Base-by-base conservation (phyloP, 2,113 vertebrate species). In the Raja brachyura region DNA sequence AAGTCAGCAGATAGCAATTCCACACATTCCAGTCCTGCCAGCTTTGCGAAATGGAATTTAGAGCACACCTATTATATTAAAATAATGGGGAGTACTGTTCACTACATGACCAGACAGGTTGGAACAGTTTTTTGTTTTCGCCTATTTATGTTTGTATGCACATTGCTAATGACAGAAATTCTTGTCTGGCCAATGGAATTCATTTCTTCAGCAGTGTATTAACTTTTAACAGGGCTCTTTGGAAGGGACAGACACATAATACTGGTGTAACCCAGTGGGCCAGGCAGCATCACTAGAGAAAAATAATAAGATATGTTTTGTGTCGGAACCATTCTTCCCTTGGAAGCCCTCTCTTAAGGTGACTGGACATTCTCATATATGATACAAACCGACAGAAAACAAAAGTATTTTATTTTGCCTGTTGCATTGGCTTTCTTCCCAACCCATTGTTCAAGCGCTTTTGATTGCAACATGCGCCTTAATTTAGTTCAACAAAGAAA, bases 41-140 rank as follows among this genome's bases (percentile, higher is more conserved):
- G 90, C 39, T 48, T 74, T 54, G 33, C 90, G 31, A 39, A 92
- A 11, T 92, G 39, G 68, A 92, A 92, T 54, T 92, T 28, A 73
- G 39, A 74, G 66, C 68, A 28, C 66, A 92, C 90, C 90, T 92
- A 74, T 73, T 25, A 48, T 73, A 73, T 74, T 92, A 9, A 54
- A 92, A 73, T 48, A 92, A 73, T 39, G 33, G 86, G 63, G 68
- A 31, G 63, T 4, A 70, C 83, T 88, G 59, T 88, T 88, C 59
- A 66, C 28, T 63, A n/a, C 33, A 73, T 39, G 22, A 68, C 66
- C 18, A 14, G 90, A 70, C 90, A 4, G 33, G 90, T 92, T 74
- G 39, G 20, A 54, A 92, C 28, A 59, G 25, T 9, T 16, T 48
- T 66, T 68, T 90, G 63, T 70, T 70, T 22, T 73, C 39, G 33